Evolutionary conservation across 2,113 vertebrate genomes (phyloP).

Genomic region (Plotosus lineatus): DNA sequence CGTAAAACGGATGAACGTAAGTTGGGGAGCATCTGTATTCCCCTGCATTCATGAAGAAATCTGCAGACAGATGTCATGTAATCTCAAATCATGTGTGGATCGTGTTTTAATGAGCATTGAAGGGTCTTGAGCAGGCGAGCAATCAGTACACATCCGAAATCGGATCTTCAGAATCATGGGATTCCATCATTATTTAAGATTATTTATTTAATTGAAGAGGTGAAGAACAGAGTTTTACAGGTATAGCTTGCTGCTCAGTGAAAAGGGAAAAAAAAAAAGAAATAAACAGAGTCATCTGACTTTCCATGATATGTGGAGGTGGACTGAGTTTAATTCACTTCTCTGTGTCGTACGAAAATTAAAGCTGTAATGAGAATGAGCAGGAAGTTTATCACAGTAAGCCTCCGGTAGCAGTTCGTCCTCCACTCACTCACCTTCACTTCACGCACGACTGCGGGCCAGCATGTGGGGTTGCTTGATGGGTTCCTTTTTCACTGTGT

Average conservation of each 20-base stretch:
- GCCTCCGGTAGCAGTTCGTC: constrained; percentile 58
- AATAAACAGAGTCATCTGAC: constrained; percentile 8
- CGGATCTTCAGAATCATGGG: no score
- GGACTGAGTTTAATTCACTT: constrained; percentile 32
- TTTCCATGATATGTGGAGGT: constrained; percentile 19
- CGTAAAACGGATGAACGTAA: no score
- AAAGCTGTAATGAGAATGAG: constrained; percentile 17
- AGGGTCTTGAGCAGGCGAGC: constrained; percentile 60
- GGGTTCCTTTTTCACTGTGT: constrained; percentile 12
- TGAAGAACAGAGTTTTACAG: constrained; percentile 33
- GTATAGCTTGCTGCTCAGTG: neutral
- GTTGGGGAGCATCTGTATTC: no score
- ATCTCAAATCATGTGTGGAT: neutral
- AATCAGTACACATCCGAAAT: constrained; percentile 45
- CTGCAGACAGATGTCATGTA: neutral
- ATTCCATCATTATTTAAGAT: no score
- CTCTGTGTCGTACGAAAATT: constrained; percentile 38
- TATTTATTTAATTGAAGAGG: no score
- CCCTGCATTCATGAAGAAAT: constrained; percentile 8
- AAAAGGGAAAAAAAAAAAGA: constrained; percentile 1
- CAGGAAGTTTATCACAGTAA: constrained; percentile 62
- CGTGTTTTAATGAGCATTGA: constrained; percentile 2
- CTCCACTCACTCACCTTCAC: constrained; percentile 30
- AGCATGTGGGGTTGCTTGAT: neutral
- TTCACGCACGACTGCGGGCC: constrained; percentile 20